These are phyloP conservation scores for Sebastes minor DNA, from an alignment of 2,797 vertebrate species.

Conservation along the genomic window DNA sequence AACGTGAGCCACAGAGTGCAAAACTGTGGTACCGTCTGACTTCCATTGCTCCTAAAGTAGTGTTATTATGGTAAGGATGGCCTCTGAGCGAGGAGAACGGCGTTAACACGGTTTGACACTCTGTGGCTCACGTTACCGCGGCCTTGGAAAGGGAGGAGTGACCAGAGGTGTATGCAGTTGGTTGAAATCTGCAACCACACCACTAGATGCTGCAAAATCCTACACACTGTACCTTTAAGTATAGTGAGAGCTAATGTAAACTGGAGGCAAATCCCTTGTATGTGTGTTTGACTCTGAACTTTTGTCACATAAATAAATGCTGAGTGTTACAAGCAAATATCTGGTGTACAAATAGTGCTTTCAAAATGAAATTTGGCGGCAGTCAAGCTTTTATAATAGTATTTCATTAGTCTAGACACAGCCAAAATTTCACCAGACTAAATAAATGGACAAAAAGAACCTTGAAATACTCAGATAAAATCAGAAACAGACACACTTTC, in stretches of 20 bases:
- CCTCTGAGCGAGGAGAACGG: too few relatives aligned
- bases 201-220: too few relatives aligned
- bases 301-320: background rate
- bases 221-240: background rate
- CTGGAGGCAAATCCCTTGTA: background rate
- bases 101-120: too few relatives aligned
- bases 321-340: background rate
- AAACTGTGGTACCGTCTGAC: too few relatives aligned
- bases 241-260: background rate
- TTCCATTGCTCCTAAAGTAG: too few relatives aligned
- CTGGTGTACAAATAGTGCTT: background rate
- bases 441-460: slow-evolving; percentile 15
- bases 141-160: too few relatives aligned
- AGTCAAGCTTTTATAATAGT: background rate
- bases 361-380: background rate
- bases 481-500: slow-evolving; percentile 31
- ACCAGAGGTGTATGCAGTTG: too few relatives aligned
- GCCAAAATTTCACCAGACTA: slow-evolving; percentile 10
- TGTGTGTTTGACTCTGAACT: background rate
- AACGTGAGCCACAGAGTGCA: too few relatives aligned
- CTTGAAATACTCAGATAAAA: slow-evolving; percentile 25
- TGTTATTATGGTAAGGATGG: too few relatives aligned
- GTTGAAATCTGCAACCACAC: too few relatives aligned
- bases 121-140: too few relatives aligned
- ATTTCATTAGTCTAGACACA: background rate